Evolutionary conservation across 2,113 vertebrate species (phyloP).

Genomic region (Macquaria ambigua): DNA sequence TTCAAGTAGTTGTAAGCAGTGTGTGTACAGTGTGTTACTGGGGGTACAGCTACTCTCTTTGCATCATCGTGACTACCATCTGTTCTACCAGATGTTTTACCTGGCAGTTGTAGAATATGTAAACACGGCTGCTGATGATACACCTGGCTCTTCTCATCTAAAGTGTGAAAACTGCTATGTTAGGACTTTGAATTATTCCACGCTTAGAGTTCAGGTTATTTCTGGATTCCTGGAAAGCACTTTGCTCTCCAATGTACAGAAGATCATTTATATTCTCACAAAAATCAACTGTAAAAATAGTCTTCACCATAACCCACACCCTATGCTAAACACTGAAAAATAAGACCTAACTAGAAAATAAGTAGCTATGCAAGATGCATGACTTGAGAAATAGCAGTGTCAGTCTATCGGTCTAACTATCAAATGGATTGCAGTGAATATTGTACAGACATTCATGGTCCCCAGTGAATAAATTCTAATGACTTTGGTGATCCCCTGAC

Average conservation of each 20-base stretch:
- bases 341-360: background rate
- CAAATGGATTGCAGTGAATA: background rate
- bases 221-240: background rate
- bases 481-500: too few relatives aligned
- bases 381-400: background rate
- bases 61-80: constrained; percentile 25
- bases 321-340: background rate
- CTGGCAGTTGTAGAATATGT: constrained; percentile 2
- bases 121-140: constrained; percentile 17
- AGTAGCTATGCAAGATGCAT: background rate
- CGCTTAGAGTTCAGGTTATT: background rate
- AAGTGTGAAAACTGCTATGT: constrained; percentile 7
- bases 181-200: background rate
- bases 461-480: background rate
- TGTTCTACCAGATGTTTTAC: constrained; percentile 43
- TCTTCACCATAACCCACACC: background rate
- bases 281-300: background rate
- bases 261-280: background rate
- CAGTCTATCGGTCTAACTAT: background rate
- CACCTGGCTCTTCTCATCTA: background rate
- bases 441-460: background rate
- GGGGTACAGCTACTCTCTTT: background rate
- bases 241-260: background rate
- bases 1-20: background rate
- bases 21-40: constrained; percentile 3